Evolutionary conservation across 2,888 invertebrate species (phyloP).

Genomic region (Ischnura elegans): DNA sequence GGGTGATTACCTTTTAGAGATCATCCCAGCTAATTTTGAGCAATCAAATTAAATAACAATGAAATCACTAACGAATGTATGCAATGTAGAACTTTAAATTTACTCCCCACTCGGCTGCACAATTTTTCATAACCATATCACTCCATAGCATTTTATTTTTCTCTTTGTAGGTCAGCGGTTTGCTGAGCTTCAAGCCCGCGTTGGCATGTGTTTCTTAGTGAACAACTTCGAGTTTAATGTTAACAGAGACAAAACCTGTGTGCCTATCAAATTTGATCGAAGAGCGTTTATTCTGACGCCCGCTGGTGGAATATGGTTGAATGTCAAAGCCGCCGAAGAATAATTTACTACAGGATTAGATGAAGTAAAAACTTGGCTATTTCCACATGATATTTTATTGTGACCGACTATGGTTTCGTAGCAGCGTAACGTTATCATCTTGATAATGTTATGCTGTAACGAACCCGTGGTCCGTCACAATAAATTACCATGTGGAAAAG

Average conservation of each 20-base stretch:
- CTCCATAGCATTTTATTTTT: background rate
- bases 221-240: conserved; percentile 37
- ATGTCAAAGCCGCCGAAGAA: background rate
- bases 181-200: conserved; percentile 10
- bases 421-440: too few relatives aligned
- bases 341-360: background rate
- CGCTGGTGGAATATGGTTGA: background rate
- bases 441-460: too few relatives aligned
- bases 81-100: too few relatives aligned
- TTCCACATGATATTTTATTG: too few relatives aligned
- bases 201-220: conserved; percentile 6
- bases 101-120: too few relatives aligned
- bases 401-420: too few relatives aligned
- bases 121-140: background rate
- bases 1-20: too few relatives aligned
- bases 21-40: too few relatives aligned
- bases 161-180: background rate
- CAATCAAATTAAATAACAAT: too few relatives aligned
- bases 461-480: too few relatives aligned
- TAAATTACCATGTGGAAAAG: too few relatives aligned
- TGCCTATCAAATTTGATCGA: background rate
- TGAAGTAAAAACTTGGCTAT: background rate
- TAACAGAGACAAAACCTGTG: background rate
- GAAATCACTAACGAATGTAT: too few relatives aligned
- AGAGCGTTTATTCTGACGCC: conserved; percentile 36